phyloP scores from a whole-genome alignment of 2,888 invertebrate species.

The Acleris laterana region DNA sequence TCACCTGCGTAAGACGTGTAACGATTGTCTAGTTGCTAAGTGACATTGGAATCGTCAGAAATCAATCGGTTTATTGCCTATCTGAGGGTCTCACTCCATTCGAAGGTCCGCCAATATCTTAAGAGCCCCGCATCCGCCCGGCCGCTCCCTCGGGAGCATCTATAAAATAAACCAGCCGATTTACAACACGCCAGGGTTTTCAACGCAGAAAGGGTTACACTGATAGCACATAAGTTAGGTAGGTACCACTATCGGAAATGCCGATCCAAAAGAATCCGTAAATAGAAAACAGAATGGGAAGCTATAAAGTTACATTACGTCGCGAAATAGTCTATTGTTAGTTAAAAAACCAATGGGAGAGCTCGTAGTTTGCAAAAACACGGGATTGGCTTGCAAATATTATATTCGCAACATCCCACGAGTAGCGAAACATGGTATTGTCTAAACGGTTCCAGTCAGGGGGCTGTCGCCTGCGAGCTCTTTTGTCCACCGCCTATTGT shows the following conservation, averaged over 20 bases:
- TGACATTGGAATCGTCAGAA: constrained; percentile 5
- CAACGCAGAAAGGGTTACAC: constrained; percentile 73
- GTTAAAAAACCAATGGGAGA: constrained; percentile 65
- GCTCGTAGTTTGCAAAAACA: constrained; percentile 57
- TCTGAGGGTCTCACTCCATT: constrained; percentile 62
- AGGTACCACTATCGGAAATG: constrained; percentile 53
- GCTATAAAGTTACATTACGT: constrained; percentile 47
- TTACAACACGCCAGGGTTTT: constrained; percentile 78
- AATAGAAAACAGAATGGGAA: constrained; percentile 55
- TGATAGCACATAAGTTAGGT: constrained; percentile 71
- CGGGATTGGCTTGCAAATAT: constrained; percentile 81
- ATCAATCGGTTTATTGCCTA: constrained; percentile 47
- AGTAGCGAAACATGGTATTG: constrained; percentile 64
- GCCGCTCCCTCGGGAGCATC: constrained; percentile 70
- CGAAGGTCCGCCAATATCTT: constrained; percentile 67
- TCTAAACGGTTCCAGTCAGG: constrained; percentile 63
- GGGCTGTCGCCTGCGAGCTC: constrained; percentile 59
- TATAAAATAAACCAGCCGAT: constrained; percentile 83
- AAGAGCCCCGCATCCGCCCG: constrained; percentile 67
- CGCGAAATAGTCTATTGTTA: constrained; percentile 70
- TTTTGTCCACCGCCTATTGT: constrained; percentile 75
- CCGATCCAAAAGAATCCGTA: constrained; percentile 54
- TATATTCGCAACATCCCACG: constrained; percentile 71
- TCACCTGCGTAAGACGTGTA: background rate
- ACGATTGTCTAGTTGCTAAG: background rate